A percentile compares a stretch with the other conserved stretches of the same genome.
Conservation (phyloP, 2,797 vertebrate genomes). For the Lepus oiostolus region DNA sequence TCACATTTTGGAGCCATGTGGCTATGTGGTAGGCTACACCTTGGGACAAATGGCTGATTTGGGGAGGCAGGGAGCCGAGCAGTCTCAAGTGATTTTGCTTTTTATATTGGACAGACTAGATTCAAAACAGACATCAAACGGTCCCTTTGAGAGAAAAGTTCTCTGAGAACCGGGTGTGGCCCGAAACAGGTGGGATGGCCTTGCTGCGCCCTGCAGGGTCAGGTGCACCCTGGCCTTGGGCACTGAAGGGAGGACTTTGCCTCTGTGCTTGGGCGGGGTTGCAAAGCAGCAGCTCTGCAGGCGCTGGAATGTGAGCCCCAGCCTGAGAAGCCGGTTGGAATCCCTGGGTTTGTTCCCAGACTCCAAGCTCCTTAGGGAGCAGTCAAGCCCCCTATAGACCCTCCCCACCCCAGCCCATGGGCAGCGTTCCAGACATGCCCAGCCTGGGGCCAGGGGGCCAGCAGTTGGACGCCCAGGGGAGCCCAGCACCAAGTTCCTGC, state of each 20-base stretch:
- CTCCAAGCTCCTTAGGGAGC: not conserved
- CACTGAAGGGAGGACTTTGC: constrained; percentile 1
- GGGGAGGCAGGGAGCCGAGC: not conserved
- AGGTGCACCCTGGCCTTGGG: not conserved
- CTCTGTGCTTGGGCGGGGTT: not conserved
- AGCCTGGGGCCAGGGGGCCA: not conserved
- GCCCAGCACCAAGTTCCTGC: not conserved
- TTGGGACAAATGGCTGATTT: not conserved
- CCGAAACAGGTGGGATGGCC: not conserved
- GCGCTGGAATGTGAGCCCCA: constrained; percentile 57
- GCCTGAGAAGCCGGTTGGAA: constrained; percentile 46
- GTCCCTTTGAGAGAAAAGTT: not conserved
- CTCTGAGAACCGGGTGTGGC: not conserved
- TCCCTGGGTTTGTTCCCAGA: not conserved
- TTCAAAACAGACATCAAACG: not conserved
- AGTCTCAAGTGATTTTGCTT: not conserved
- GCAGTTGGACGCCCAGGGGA: not conserved
- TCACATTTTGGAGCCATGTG: not conserved
- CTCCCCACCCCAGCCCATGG: not conserved
- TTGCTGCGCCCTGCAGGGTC: not conserved
- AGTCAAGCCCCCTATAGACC: not conserved
- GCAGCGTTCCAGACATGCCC: not conserved
- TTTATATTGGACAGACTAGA: not conserved
- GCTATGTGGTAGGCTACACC: not conserved
- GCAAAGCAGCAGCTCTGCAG: not conserved